A percentile compares a stretch with the other conserved stretches of the same genome.
phyloP scores from a whole-genome alignment of 2,888 invertebrate species.

The Phragmatobia fuliginosa region DNA sequence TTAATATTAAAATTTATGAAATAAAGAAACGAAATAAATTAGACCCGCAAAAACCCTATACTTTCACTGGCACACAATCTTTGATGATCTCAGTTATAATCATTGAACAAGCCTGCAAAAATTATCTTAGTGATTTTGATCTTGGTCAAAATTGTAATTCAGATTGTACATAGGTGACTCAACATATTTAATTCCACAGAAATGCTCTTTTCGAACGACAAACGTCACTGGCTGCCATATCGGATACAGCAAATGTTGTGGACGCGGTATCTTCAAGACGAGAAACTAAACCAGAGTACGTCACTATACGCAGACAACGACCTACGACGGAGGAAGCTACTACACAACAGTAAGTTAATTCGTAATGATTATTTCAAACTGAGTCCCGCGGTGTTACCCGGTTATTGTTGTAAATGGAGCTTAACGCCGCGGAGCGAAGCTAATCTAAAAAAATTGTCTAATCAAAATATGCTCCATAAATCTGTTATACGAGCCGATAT shows the following conservation, averaged over 20 bases:
- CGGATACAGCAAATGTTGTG: slow-evolving; percentile 64
- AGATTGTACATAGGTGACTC: no score
- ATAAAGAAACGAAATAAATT: no score
- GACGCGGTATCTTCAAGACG: slow-evolving; percentile 68
- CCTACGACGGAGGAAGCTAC: slow-evolving; percentile 82
- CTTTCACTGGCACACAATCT: no score
- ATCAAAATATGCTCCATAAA: not conserved
- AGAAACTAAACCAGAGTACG: slow-evolving; percentile 87
- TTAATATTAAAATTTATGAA: no score
- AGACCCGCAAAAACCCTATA: no score
- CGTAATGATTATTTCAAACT: not conserved
- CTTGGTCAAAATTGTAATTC: not conserved
- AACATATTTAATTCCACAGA: slow-evolving; percentile 49
- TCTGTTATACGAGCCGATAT: not conserved
- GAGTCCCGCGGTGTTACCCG: no score
- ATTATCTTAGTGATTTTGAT: not conserved
- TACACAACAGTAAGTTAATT: slow-evolving; percentile 78
- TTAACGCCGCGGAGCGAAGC: no score
- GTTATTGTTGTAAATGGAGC: no score
- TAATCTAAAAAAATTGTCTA: no score
- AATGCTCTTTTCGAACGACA: slow-evolving; percentile 79
- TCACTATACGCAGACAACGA: slow-evolving; percentile 88
- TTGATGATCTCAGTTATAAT: no score
- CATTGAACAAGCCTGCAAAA: no score
- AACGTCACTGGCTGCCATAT: slow-evolving; percentile 67